These are phyloP conservation scores for Trissoscelio sp. DNA, from an alignment of 2,888 invertebrate species.

Conservation along the genomic window DNA sequence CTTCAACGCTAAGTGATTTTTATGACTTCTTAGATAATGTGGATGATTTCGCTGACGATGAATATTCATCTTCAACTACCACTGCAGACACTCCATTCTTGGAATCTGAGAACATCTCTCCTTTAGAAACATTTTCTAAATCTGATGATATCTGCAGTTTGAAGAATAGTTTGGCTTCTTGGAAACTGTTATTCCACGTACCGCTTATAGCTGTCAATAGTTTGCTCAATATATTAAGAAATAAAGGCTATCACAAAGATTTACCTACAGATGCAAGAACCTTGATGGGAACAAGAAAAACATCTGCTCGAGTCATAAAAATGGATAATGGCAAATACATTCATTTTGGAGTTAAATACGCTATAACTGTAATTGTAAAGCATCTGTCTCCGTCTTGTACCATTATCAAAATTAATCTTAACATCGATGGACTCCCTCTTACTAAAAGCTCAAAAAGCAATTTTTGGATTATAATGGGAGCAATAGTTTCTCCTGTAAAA, in stretches of 20 bases:
- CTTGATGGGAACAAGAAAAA: constrained; percentile 35
- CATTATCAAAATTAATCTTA: not conserved
- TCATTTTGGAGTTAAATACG: not conserved
- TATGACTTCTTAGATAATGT: constrained; percentile 9
- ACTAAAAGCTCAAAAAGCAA: not conserved
- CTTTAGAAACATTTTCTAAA: not conserved
- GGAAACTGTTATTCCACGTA: constrained; percentile 17
- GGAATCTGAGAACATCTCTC: not conserved
- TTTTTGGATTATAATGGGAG: constrained; percentile 2
- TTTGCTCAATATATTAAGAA: constrained; percentile 13
- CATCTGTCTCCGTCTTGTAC: not conserved
- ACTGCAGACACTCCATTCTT: not conserved
- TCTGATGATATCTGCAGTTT: not conserved
- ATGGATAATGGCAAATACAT: constrained; percentile 5
- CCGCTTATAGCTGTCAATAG: constrained; percentile 3
- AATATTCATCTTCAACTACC: constrained; percentile 18
- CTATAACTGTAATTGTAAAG: not conserved
- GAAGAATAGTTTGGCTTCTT: not conserved
- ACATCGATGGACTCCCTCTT: not conserved
- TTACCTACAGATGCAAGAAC: constrained; percentile 32
- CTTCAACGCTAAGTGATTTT: constrained; percentile 6
- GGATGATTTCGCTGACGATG: constrained; percentile 39
- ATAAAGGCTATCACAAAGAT: constrained; percentile 25
- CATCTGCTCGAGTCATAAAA: constrained; percentile 10
- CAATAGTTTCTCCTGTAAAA: not conserved